phyloP scores from a whole-genome alignment of 2,888 invertebrate genomes.

The Xestobium rufovillosum region DNA sequence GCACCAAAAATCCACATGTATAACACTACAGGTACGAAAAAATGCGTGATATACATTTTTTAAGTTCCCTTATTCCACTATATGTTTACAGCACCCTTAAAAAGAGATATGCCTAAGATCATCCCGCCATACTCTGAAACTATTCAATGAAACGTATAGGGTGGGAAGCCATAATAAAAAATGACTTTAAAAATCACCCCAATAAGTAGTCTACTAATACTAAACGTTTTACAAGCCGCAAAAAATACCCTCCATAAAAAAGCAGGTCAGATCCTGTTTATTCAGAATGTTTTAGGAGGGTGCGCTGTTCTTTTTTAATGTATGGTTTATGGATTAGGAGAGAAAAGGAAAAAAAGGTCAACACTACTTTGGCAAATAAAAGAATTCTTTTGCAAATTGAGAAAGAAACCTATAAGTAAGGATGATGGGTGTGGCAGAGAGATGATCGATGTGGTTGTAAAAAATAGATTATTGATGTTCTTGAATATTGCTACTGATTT shows the following conservation, averaged over 20 bases:
- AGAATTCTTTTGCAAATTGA: conserved; percentile 20
- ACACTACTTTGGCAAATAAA: conserved; percentile 10
- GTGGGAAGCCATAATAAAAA: conserved; percentile 34
- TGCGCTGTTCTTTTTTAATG: no score
- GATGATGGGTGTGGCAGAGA: conserved; percentile 2
- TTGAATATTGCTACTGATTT: no score
- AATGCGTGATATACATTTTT: conserved; percentile 29
- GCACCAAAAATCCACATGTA: conserved; percentile 20
- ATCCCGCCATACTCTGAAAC: conserved; percentile 20
- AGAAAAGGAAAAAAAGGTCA: conserved; percentile 2
- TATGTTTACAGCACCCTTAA: no score
- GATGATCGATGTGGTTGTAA: no score
- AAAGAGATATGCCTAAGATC: no score
- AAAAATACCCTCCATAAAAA: conserved; percentile 34
- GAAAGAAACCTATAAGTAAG: conserved; percentile 14
- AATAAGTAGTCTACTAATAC: conserved; percentile 38
- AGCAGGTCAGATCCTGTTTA: conserved; percentile 25
- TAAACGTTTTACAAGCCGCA: conserved; percentile 39
- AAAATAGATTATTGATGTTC: no score
- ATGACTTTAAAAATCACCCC: conserved; percentile 33
- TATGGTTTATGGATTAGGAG: no score
- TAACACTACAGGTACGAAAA: conserved; percentile 30
- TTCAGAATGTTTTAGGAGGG: no score
- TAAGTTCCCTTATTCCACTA: conserved; percentile 20
- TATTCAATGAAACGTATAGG: conserved; percentile 24